Evolutionary conservation across 2,888 invertebrate genomes (phyloP), one percentile per base, ranked within the genome.

Genomic region (Podotricha telesiphe): DNA sequence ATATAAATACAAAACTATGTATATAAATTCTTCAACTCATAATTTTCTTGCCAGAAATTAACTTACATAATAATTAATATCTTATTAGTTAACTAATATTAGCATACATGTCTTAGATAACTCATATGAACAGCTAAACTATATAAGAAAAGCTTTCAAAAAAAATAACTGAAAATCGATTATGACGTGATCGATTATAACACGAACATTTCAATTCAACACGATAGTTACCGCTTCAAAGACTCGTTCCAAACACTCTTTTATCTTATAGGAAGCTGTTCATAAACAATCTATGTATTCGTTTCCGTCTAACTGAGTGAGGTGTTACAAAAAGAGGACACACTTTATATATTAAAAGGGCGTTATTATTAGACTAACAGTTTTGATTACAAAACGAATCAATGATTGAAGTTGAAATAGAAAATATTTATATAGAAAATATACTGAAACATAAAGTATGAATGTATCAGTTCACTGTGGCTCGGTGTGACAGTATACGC

Each of bases 211-310:
- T 62, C 8, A 51, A 40, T 59, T 40, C 53, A 47, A 59, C 22
- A 59, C 45, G 22, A 59, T 42, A 65, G 64, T 69, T 61, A 61
- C 61, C 59, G n/a, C 67, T 61, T 62, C 61, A 67, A 67, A 61
- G 53, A 11, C 34, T 28, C 13, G 37, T 47, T 45, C 37, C 37
- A 58, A 45, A 58, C 55, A 45, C 45, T 48, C 76, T 76, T 76
- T 75, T 74, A 73, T 70, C 73, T 72, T 47, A 56, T 53, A 62
- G 70, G 69, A 73, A 68, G 65, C 61, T 58, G 67, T 67, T 51
- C 47, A 71, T 74, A 73, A 69, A 73, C 74, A 74, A 63, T 69
- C 63, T 53, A 59, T 61, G 50, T 67, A 28, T 28, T 6, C 6
- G 65, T 70, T 73, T 70, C 70, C 66, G 58, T 65, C 59, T 69